phyloP scores from a whole-genome alignment of 2,113 vertebrate genomes.

The Hirundichthys speculiger region DNA sequence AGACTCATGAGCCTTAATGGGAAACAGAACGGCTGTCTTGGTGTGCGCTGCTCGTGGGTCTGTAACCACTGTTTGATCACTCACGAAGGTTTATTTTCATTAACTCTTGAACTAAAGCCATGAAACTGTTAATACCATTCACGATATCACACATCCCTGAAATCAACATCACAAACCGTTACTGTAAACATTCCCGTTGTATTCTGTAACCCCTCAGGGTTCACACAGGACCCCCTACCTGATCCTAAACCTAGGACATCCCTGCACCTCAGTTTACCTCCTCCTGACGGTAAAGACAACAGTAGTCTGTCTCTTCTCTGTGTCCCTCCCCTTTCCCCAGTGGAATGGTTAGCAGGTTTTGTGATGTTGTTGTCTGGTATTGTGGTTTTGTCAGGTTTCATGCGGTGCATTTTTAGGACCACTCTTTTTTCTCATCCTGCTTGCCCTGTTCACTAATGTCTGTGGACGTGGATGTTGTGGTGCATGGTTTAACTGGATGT shows the following conservation, averaged over 20 bases:
- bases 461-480: constrained; percentile 55
- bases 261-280: constrained; percentile 81
- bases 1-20: constrained; percentile 19
- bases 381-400: constrained; percentile 62
- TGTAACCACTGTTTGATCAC: constrained; percentile 26
- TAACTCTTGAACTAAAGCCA: constrained; percentile 33
- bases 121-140: constrained; percentile 34
- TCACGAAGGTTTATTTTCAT: constrained; percentile 15
- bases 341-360: constrained; percentile 58
- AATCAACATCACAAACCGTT: constrained; percentile 55
- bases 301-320: constrained; percentile 44
- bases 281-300: constrained; percentile 77
- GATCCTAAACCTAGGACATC: constrained; percentile 80
- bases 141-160: constrained; percentile 19
- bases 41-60: constrained; percentile 6
- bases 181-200: constrained; percentile 2
- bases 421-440: constrained; percentile 46
- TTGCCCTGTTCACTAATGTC: constrained; percentile 54
- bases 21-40: constrained; percentile 19
- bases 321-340: constrained; percentile 40
- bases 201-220: constrained; percentile 59
- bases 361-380: constrained; percentile 67
- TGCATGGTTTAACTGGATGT: constrained; percentile 65
- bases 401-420: constrained; percentile 58
- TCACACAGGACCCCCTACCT: constrained; percentile 75